These are phyloP conservation scores for Hypena proboscidalis DNA, from an alignment of 2,888 invertebrate genomes.

Conservation along the genomic window DNA sequence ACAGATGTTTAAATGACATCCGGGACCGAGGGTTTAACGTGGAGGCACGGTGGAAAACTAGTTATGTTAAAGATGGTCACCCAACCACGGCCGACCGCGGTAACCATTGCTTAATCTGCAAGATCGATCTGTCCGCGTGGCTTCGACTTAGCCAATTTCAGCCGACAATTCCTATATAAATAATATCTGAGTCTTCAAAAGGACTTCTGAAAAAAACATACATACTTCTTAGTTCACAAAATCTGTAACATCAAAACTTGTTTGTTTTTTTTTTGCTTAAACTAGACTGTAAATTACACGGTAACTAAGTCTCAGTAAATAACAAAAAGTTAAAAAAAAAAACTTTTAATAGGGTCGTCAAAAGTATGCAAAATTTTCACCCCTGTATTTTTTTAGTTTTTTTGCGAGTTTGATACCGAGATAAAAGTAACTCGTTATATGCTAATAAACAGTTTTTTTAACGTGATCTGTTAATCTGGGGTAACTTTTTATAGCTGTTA, in stretches of 20 bases:
- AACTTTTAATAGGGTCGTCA: constrained; percentile 36
- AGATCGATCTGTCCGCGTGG: too few relatives aligned
- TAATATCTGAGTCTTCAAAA: too few relatives aligned
- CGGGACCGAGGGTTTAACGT: too few relatives aligned
- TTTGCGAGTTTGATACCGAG: constrained; percentile 59
- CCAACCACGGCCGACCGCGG: too few relatives aligned
- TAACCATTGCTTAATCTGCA: too few relatives aligned
- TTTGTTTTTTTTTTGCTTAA: constrained; percentile 23
- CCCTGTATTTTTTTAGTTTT: constrained; percentile 32
- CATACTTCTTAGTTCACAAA: constrained; percentile 8
- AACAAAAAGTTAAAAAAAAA: constrained; percentile 26
- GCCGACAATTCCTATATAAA: too few relatives aligned
- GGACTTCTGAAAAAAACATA: too few relatives aligned
- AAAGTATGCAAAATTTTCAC: constrained; percentile 48
- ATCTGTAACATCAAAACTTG: constrained; percentile 14
- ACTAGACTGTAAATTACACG: constrained; percentile 66
- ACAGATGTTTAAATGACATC: constrained; percentile 1
- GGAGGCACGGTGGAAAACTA: too few relatives aligned
- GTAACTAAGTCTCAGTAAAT: constrained; percentile 50
- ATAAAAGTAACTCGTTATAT: constrained; percentile 63
- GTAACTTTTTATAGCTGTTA: constrained; percentile 12
- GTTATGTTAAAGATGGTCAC: too few relatives aligned
- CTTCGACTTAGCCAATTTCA: too few relatives aligned
- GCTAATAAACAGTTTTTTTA: constrained; percentile 59
- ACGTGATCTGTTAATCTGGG: constrained; percentile 4